phyloP scores from a whole-genome alignment of 2,113 vertebrate species.

The Oplegnathus fasciatus region DNA sequence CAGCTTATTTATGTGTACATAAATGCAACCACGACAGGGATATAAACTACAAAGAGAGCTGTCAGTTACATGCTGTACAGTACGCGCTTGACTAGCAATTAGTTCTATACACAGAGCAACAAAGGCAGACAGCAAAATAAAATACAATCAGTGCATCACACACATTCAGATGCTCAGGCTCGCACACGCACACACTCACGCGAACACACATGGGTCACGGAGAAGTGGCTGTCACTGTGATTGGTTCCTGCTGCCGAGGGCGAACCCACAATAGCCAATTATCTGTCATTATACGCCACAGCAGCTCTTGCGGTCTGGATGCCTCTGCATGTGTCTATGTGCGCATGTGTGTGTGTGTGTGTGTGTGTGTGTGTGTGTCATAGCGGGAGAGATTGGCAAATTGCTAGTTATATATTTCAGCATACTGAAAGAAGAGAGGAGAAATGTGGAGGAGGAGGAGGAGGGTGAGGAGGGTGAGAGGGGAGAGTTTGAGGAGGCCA shows the following conservation, averaged over 20 bases:
- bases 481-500: slow-evolving; percentile 48
- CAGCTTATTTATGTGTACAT: slow-evolving; percentile 51
- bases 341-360: slow-evolving; percentile 32
- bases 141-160: slow-evolving; percentile 54
- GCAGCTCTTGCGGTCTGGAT: slow-evolving; percentile 76
- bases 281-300: slow-evolving; percentile 82
- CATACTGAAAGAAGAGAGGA: slow-evolving; percentile 58
- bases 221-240: slow-evolving; percentile 81
- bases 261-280: slow-evolving; percentile 81
- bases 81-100: slow-evolving; percentile 42
- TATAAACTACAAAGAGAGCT: slow-evolving; percentile 47
- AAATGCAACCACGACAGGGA: slow-evolving; percentile 34
- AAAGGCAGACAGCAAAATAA: slow-evolving; percentile 54
- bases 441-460: slow-evolving; percentile 39
- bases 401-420: slow-evolving; percentile 78
- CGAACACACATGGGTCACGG: slow-evolving; percentile 56
- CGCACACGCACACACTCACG: neutral
- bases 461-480: neutral
- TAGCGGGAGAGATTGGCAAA: slow-evolving; percentile 74
- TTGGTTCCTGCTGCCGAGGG: slow-evolving; percentile 77
- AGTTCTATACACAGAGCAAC: slow-evolving; percentile 43
- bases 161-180: slow-evolving; percentile 31
- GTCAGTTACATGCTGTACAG: slow-evolving; percentile 39
- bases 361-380: slow-evolving; percentile 46
- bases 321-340: slow-evolving; percentile 49